Percentiles rank a stretch among this genome's conserved stretches.
phyloP scores from a whole-genome alignment of 1,140 invertebrate species.

The Periplaneta americana region DNA sequence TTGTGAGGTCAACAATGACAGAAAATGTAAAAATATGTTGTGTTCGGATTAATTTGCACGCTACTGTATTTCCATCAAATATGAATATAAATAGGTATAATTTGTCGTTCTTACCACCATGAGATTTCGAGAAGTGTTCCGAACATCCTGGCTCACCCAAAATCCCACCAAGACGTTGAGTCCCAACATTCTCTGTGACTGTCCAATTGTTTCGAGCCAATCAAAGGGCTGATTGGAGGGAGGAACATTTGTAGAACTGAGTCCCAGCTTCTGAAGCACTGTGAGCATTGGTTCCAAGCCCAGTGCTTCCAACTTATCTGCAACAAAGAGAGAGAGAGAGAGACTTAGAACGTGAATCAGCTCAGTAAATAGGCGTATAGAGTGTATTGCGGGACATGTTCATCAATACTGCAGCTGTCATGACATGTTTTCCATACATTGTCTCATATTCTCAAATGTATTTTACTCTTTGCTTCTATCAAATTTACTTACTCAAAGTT shows the following conservation, averaged over 20 bases:
- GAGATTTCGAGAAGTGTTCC: conserved; percentile 54
- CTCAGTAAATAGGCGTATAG: too few relatives aligned
- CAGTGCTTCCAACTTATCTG: conserved; percentile 49
- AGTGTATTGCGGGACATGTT: too few relatives aligned
- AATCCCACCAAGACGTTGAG: conserved; percentile 54
- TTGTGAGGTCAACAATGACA: too few relatives aligned
- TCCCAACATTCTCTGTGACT: conserved; percentile 45
- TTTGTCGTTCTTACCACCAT: conserved; percentile 60
- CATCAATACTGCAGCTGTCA: too few relatives aligned
- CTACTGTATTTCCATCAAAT: too few relatives aligned
- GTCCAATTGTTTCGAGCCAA: conserved; percentile 43
- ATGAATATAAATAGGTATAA: too few relatives aligned
- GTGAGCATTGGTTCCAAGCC: conserved; percentile 50
- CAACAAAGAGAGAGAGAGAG: conserved; percentile 20
- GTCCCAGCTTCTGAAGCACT: conserved; percentile 40
- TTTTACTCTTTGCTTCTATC: too few relatives aligned
- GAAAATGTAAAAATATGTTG: too few relatives aligned
- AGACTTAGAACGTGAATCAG: neutral
- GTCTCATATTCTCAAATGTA: too few relatives aligned
- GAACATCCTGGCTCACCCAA: conserved; percentile 56
- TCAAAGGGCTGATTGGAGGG: conserved; percentile 34
- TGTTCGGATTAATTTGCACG: too few relatives aligned
- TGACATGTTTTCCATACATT: too few relatives aligned
- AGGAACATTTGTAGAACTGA: conserved; percentile 27
- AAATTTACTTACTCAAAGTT: too few relatives aligned